phyloP scores from a whole-genome alignment of 2,888 invertebrate genomes.

The Plusia festucae region DNA sequence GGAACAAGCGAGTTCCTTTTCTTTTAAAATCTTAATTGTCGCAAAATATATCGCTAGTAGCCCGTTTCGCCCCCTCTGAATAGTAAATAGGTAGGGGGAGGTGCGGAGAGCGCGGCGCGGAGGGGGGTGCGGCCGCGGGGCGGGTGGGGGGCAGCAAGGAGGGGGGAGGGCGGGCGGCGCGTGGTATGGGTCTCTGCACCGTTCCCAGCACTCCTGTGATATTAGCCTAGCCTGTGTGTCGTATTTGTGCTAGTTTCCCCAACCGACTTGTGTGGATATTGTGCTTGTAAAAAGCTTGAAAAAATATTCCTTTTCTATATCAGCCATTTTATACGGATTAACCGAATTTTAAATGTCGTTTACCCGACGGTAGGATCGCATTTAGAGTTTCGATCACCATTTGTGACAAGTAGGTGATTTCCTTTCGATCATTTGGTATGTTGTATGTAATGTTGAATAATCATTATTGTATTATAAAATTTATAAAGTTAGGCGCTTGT shows the following conservation, averaged over 20 bases:
- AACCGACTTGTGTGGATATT: constrained; percentile 81
- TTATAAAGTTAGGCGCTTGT: constrained; percentile 73
- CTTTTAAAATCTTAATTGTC: constrained; percentile 87
- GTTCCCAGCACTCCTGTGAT: constrained; percentile 89
- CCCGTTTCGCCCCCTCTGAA: constrained; percentile 85
- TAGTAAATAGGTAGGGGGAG: constrained; percentile 84
- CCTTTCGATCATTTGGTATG: constrained; percentile 70
- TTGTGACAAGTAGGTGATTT: constrained; percentile 73
- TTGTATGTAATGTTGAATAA: constrained; percentile 77
- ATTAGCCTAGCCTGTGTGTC: constrained; percentile 89
- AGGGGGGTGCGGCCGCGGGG: constrained; percentile 35
- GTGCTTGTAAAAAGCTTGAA: constrained; percentile 82
- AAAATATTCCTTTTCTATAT: constrained; percentile 77
- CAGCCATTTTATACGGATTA: constrained; percentile 84
- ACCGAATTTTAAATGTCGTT: constrained; percentile 79
- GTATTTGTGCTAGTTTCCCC: constrained; percentile 88
- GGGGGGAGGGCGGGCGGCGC: constrained; percentile 50
- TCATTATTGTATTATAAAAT: constrained; percentile 72
- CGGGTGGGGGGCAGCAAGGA: constrained; percentile 43
- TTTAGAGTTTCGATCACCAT: constrained; percentile 74
- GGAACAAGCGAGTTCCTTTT: constrained; percentile 74
- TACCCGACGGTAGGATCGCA: constrained; percentile 76
- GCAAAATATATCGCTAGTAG: constrained; percentile 85
- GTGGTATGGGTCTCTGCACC: constrained; percentile 74
- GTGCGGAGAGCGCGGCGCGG: constrained; percentile 59